Evolutionary conservation across 2,797 vertebrate genomes (phyloP).

Genomic region (Lemur catta): DNA sequence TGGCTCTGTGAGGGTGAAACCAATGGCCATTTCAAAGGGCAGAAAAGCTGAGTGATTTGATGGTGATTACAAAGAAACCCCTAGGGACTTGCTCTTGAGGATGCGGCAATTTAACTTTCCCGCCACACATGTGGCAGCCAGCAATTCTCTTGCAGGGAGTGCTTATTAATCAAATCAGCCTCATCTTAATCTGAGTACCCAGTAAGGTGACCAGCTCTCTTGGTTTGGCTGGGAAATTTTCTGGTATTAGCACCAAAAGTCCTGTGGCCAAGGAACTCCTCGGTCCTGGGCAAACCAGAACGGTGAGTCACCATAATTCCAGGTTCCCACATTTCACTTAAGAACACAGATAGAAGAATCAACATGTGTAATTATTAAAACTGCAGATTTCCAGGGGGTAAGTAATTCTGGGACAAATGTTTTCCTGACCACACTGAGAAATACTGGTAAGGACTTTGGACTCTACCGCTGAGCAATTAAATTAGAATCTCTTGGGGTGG

Average conservation of each 20-base stretch:
- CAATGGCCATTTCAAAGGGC: not conserved
- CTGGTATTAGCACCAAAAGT: not conserved
- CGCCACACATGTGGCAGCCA: not conserved
- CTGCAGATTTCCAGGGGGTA: not conserved
- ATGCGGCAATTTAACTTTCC: not conserved
- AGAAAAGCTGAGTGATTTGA: not conserved
- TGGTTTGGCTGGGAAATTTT: not conserved
- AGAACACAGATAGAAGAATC: not conserved
- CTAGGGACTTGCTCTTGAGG: not conserved
- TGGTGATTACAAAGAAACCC: not conserved
- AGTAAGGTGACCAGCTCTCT: not conserved
- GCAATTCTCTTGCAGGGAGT: not conserved
- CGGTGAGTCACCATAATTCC: not conserved
- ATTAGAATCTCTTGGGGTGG: not conserved
- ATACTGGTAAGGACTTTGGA: not conserved
- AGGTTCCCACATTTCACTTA: not conserved
- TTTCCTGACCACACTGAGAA: not conserved
- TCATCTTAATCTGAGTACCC: not conserved
- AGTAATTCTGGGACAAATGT: not conserved
- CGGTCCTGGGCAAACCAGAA: not conserved
- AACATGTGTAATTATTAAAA: not conserved
- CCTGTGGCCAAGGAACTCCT: not conserved
- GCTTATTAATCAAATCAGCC: not conserved
- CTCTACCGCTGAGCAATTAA: not conserved
- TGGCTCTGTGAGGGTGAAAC: not conserved